Percentiles rank a stretch among this genome's conserved stretches.
Conservation (phyloP, 2,797 vertebrate species). For the Sebastes melanostomus region DNA sequence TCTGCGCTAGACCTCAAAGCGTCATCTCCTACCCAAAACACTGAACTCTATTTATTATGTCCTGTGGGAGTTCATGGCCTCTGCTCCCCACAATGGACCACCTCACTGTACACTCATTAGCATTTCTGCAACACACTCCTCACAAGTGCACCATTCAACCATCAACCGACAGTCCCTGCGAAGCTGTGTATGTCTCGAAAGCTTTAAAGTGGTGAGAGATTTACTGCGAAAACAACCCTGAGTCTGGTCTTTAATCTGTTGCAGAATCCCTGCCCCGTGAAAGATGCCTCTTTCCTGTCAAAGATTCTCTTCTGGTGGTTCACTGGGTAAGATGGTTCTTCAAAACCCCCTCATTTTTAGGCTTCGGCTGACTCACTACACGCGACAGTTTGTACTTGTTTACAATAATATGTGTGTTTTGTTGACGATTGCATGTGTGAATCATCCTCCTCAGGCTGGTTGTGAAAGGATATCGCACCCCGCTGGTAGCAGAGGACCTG, state of each 20-base stretch:
- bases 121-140: constrained; percentile 46
- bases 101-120: constrained; percentile 54
- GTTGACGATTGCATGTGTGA: constrained; percentile 48
- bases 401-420: constrained; percentile 60
- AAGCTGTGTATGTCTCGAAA: constrained; percentile 37
- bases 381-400: constrained; percentile 63
- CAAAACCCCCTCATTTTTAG: constrained; percentile 46
- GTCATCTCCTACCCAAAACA: constrained; percentile 59
- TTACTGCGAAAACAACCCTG: constrained; percentile 51
- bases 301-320: constrained; percentile 97
- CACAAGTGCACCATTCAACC: constrained; percentile 54
- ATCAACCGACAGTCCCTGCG: constrained; percentile 7
- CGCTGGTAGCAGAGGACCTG: constrained; percentile 85
- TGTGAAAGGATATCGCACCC: constrained; percentile 87
- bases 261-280: constrained; percentile 93
- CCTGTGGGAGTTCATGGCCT: constrained; percentile 58
- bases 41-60: constrained; percentile 73
- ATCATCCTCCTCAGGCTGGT: constrained; percentile 81
- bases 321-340: constrained; percentile 87
- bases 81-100: constrained; percentile 44
- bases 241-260: constrained; percentile 71
- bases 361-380: constrained; percentile 50
- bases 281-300: constrained; percentile 90
- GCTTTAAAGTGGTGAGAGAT: constrained; percentile 39
- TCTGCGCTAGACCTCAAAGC: constrained; percentile 73